These are phyloP conservation scores for Panthera tigris DNA, from an alignment of 2,113 vertebrate genomes.

Conservation along the genomic window DNA sequence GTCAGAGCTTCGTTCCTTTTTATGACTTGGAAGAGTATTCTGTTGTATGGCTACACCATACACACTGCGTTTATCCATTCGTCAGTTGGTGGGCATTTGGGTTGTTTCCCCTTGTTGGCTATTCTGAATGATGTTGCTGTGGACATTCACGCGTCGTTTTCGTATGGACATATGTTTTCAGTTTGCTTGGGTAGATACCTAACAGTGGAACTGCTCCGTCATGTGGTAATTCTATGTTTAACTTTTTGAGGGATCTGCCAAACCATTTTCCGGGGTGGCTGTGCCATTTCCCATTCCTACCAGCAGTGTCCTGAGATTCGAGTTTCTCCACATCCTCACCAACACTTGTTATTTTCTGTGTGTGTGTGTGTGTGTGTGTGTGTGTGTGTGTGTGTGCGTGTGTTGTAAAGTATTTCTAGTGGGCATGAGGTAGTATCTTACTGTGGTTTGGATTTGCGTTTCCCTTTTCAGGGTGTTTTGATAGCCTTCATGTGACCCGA, in stretches of 20 bases:
- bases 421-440: neutral
- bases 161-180: neutral
- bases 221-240: neutral
- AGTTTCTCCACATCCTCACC: neutral
- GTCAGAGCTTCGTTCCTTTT: neutral
- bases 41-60: too few species aligned
- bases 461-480: neutral
- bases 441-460: neutral
- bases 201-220: neutral
- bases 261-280: neutral
- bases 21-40: neutral
- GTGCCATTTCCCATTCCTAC: neutral
- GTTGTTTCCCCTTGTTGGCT: neutral
- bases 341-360: neutral
- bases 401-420: neutral
- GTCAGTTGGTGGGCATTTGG: neutral
- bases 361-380: too few species aligned
- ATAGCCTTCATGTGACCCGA: neutral
- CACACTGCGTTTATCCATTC: neutral
- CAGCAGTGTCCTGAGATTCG: neutral
- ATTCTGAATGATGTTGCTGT: neutral
- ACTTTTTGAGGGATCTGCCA: neutral
- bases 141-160: neutral
- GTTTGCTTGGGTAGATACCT: neutral
- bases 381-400: too few species aligned